Evolutionary conservation across 2,113 vertebrate species (phyloP).

Genomic region (Nyctibius bracteatus): DNA sequence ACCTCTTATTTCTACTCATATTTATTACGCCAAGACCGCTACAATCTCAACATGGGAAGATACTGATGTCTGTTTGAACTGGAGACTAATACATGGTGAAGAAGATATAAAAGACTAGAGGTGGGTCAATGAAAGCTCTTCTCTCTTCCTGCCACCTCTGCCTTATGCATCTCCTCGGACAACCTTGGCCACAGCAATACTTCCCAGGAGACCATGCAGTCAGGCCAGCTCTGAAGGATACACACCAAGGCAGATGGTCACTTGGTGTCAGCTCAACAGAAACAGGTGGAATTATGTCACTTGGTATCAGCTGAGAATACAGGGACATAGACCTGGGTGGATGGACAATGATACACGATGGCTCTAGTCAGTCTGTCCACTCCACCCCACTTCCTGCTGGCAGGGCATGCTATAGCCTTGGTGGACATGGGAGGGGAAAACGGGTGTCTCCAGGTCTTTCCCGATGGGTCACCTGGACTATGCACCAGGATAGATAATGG

Average conservation of each 20-base stretch:
- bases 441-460: neutral
- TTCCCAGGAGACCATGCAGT: neutral
- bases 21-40: constrained; percentile 2
- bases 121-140: neutral
- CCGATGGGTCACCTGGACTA: neutral
- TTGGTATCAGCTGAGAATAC: neutral
- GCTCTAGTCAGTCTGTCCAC: neutral
- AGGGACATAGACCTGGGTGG: neutral
- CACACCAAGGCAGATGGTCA: neutral
- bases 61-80: neutral
- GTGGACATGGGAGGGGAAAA: neutral
- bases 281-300: neutral
- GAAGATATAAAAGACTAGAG: constrained; percentile 18
- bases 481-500: neutral
- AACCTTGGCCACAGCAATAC: neutral
- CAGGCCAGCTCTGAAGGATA: neutral
- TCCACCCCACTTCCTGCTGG: neutral
- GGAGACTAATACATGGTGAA: neutral
- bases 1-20: constrained; percentile 1
- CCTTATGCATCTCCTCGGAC: neutral
- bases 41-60: constrained; percentile 35
- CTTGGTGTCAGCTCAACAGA: neutral
- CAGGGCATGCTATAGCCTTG: neutral
- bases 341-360: fast-evolving
- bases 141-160: neutral